These are phyloP conservation scores for Leucophenga montana DNA, from an alignment of 2,888 invertebrate species.

Conservation along the genomic window DNA sequence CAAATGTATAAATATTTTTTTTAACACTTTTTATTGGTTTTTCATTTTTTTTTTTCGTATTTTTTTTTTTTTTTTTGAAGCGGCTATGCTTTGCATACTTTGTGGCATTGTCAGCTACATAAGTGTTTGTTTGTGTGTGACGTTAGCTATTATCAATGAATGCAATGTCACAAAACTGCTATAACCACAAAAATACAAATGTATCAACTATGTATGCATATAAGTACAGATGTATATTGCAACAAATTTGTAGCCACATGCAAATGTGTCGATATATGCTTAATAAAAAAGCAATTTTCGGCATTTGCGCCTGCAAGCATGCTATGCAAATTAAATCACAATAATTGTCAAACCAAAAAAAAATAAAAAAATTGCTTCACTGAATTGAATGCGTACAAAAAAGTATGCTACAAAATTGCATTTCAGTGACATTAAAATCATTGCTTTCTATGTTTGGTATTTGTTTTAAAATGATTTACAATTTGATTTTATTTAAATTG, in stretches of 20 bases:
- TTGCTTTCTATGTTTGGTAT: background rate
- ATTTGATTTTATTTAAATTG: conserved; percentile 22
- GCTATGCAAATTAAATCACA: conserved; percentile 45
- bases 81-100: background rate
- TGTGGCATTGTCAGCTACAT: too few relatives aligned
- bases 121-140: too few relatives aligned
- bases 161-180: background rate
- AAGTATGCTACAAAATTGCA: background rate
- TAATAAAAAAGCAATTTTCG: conserved; percentile 26
- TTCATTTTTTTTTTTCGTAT: background rate
- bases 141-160: conserved; percentile 9
- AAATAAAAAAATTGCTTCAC: background rate
- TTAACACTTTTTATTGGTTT: too few relatives aligned
- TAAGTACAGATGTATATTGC: conserved; percentile 1
- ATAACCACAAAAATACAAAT: conserved; percentile 7
- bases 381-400: too few relatives aligned
- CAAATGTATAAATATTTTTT: conserved; percentile 14
- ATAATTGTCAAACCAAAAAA: conserved; percentile 20
- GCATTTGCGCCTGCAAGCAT: conserved; percentile 34
- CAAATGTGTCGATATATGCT: conserved; percentile 9
- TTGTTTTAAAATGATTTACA: conserved; percentile 7
- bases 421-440: conserved; percentile 3
- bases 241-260: background rate
- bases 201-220: too few relatives aligned
- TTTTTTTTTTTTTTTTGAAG: conserved; percentile 8